Conservation (phyloP, 2,797 vertebrate species). For the Acrocephalus scirpaceus region DNA sequence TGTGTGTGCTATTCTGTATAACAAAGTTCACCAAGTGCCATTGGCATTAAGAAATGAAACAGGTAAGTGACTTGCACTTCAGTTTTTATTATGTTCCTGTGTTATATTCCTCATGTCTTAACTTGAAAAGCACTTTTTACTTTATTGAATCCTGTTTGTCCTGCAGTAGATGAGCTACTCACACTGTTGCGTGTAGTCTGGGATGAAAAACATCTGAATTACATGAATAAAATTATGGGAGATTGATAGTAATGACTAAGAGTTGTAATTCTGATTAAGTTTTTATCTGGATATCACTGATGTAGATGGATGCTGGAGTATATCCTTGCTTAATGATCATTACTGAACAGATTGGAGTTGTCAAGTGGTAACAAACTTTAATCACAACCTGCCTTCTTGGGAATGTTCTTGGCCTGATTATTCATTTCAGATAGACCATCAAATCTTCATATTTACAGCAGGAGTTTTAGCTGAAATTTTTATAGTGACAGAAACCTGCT, state of each 20-base stretch:
- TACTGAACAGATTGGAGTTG: neutral
- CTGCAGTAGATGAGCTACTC: neutral
- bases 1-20: constrained; percentile 86
- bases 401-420: neutral
- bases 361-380: neutral
- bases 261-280: neutral
- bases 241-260: neutral
- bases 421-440: neutral
- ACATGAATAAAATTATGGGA: neutral
- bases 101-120: neutral
- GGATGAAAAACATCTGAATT: neutral
- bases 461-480: neutral
- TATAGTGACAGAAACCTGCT: neutral
- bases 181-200: neutral
- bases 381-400: neutral
- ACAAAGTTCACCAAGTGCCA: constrained; percentile 77
- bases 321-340: neutral
- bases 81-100: neutral
- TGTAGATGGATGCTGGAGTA: neutral
- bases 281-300: neutral
- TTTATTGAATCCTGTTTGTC: neutral
- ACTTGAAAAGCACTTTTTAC: neutral
- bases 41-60: constrained; percentile 60
- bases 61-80: constrained; percentile 68
- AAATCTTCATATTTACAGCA: neutral